Evolutionary conservation across 2,797 vertebrate genomes (phyloP).

Genomic region (Paramormyrops hopkinsi): DNA sequence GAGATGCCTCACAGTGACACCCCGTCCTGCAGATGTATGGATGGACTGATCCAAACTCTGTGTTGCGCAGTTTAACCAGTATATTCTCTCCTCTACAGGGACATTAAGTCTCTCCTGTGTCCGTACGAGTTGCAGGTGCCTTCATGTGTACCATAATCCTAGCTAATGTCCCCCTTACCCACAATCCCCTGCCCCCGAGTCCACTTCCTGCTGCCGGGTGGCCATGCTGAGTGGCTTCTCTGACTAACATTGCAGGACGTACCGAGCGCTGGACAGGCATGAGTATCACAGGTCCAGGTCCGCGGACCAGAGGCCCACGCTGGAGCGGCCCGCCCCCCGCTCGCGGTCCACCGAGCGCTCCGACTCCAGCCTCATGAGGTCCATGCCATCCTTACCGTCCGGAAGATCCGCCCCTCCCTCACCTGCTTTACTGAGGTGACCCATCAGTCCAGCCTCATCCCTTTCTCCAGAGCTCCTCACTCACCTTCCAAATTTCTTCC

Average conservation of each 20-base stretch:
- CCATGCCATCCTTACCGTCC: conserved; percentile 86
- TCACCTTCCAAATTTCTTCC: conserved; percentile 65
- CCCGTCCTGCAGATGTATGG: not conserved
- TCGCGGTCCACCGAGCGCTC: conserved; percentile 84
- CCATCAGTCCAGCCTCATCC: conserved; percentile 52
- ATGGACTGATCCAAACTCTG: not conserved
- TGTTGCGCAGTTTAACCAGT: not conserved
- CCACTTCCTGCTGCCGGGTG: not conserved
- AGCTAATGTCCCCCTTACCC: not conserved
- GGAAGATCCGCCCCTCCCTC: conserved; percentile 93
- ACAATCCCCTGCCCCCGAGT: not conserved
- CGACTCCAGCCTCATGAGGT: conserved; percentile 82
- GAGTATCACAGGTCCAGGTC: conserved; percentile 92
- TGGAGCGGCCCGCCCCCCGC: conserved; percentile 74
- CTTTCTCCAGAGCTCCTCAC: conserved; percentile 46
- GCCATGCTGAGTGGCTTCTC: conserved; percentile 56
- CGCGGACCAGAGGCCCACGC: conserved; percentile 80
- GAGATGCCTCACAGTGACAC: not conserved
- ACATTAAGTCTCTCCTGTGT: not conserved
- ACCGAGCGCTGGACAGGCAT: conserved; percentile 77
- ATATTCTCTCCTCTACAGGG: not conserved
- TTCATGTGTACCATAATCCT: not conserved
- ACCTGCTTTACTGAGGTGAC: conserved; percentile 93
- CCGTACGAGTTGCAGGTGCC: not conserved
- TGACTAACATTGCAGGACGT: conserved; percentile 79